Evolutionary conservation across 2,797 vertebrate species (phyloP).

Genomic region (Emydoidea blandingii): DNA sequence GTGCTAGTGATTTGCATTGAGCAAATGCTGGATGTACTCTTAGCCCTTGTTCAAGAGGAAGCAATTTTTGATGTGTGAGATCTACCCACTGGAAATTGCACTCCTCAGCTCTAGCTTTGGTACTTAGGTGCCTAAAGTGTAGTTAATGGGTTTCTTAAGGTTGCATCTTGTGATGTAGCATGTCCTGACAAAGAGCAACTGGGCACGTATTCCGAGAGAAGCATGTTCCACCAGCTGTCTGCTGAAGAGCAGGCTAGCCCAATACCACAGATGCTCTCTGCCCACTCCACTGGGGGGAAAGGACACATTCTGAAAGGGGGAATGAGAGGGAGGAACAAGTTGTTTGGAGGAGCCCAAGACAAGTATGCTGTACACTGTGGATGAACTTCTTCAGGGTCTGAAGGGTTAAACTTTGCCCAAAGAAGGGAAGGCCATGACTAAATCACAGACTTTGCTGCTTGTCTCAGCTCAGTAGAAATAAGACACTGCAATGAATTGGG

Average conservation of each 20-base stretch:
- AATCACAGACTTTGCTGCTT: background rate
- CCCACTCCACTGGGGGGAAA: background rate
- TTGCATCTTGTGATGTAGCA: background rate
- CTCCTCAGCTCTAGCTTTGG: background rate
- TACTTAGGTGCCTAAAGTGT: background rate
- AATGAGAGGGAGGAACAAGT: background rate
- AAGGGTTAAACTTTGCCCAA: background rate
- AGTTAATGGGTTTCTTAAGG: accelerated
- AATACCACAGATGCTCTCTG: background rate
- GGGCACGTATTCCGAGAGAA: background rate
- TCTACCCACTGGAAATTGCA: background rate
- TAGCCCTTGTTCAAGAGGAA: background rate
- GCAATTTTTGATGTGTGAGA: background rate
- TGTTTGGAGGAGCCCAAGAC: background rate
- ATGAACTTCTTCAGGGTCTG: background rate
- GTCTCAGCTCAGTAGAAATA: background rate
- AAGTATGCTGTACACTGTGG: background rate
- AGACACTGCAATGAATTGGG: background rate
- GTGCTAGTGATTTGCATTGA: background rate
- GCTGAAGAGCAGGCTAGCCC: background rate
- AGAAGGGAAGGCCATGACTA: background rate
- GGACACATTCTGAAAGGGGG: background rate
- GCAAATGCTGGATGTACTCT: background rate
- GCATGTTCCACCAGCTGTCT: background rate
- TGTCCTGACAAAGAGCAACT: background rate